These are phyloP conservation scores for Ladona fulva DNA, from an alignment of 1,140 invertebrate species.

Conservation along the genomic window DNA sequence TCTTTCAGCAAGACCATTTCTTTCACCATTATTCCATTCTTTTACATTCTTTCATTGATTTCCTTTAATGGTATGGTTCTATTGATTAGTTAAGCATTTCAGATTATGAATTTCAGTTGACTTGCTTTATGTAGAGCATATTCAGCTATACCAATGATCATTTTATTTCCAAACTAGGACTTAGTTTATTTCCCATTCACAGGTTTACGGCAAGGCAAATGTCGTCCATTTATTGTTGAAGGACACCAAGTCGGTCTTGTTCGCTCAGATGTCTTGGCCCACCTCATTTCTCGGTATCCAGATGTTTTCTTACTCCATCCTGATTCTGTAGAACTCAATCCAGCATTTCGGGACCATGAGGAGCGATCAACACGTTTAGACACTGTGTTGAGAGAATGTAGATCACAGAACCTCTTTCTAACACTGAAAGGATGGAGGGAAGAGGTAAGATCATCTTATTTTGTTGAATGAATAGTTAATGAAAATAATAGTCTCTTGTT, in stretches of 20 bases:
- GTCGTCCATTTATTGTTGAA: slow-evolving; percentile 76
- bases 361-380: slow-evolving; percentile 71
- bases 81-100: too few species aligned
- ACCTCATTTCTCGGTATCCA: slow-evolving; percentile 63
- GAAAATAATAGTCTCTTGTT: too few species aligned
- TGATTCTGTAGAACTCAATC: slow-evolving; percentile 69
- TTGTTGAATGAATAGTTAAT: not conserved
- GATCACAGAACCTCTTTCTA: slow-evolving; percentile 51
- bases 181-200: not conserved
- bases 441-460: slow-evolving; percentile 49
- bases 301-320: slow-evolving; percentile 68
- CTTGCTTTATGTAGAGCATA: too few species aligned
- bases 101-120: too few species aligned
- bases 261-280: slow-evolving; percentile 65
- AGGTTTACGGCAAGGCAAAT: slow-evolving; percentile 65
- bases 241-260: slow-evolving; percentile 81
- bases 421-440: slow-evolving; percentile 82
- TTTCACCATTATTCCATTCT: too few species aligned
- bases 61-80: too few species aligned
- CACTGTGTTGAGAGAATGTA: slow-evolving; percentile 62
- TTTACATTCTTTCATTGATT: too few species aligned
- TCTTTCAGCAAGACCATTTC: too few species aligned
- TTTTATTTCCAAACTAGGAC: too few species aligned
- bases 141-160: too few species aligned
- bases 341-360: slow-evolving; percentile 70